Evolutionary conservation across 1,140 invertebrate genomes (phyloP), one percentile per base, ranked within the genome.

Genomic region (Cepaea nemoralis): DNA sequence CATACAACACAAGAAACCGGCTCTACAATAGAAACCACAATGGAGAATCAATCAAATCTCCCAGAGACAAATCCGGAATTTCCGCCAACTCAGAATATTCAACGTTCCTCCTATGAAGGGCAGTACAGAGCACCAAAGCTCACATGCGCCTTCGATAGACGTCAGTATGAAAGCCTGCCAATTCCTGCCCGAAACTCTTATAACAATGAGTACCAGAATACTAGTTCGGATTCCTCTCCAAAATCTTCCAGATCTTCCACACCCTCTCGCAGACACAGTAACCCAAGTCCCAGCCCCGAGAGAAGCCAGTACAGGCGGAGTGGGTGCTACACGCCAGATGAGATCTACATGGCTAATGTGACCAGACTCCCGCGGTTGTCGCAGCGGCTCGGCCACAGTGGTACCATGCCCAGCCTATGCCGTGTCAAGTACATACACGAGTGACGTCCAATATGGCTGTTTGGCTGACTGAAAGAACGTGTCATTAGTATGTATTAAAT

Each of bases 321-420:
- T 50, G 71, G 39, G 33, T 31, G 16, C 16, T 27, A 3, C 16
- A 33, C 39, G 0, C 40, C 42, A 0, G 71, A 74, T 35, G 42
- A 50, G 42, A 33, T 31, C 12, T 74, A 74, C n/a, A 48, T 14
- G n/a, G 75, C 48, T 2, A 77, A 63, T 39, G 5, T 77, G n/a
- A 10, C 55, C 19, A 55, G 75, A 40, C 48, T 63, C 24, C 75
- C 48, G 8, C 59, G 75, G 50, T 63, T 77, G 19, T 39, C 31
- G 1, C 37, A 35, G 27, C 2, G 55, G 6, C 19, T 33, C 24
- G 39, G 75, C 33, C 27, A 40, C 5, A 19, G 35, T 22, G 19
- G 50, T 37, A 0, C 35, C 2, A 3, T 77, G 27, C 33, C 48
- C 19, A 35, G 37, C n/a, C 5, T 31, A 31, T 35, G 55, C 16